phyloP scores from a whole-genome alignment of 1,140 invertebrate genomes.

The Mya arenaria region DNA sequence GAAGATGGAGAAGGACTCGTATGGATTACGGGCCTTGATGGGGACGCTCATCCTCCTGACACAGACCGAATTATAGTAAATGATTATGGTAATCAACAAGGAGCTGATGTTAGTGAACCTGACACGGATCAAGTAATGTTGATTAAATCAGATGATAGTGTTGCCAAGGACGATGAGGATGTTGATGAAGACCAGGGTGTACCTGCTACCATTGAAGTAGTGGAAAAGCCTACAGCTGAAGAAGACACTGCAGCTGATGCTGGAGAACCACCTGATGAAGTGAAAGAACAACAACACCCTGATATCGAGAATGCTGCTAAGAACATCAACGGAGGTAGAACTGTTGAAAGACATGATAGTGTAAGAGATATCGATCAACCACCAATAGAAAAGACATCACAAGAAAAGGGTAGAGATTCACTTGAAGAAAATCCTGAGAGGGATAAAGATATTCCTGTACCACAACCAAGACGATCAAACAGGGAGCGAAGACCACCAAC shows the following conservation, averaged over 20 bases:
- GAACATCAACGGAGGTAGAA: neutral
- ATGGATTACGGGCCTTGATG: neutral
- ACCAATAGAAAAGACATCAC: neutral
- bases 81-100: neutral
- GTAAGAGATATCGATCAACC: neutral
- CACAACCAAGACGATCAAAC: neutral
- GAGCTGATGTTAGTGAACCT: neutral
- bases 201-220: neutral
- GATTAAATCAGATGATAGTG: neutral
- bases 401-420: neutral
- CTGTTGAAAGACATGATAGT: neutral
- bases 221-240: neutral
- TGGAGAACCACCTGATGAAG: neutral
- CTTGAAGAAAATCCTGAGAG: no score
- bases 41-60: neutral
- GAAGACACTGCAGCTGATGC: neutral
- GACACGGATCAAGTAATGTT: neutral
- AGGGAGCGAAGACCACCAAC: neutral
- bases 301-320: neutral
- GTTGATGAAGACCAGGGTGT: no score
- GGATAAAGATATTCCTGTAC: neutral
- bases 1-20: neutral
- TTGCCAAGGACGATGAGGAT: neutral
- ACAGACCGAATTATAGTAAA: neutral
- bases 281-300: neutral